Evolutionary conservation across 2,888 invertebrate genomes (phyloP).

Genomic region (Lampropteryx suffumata): DNA sequence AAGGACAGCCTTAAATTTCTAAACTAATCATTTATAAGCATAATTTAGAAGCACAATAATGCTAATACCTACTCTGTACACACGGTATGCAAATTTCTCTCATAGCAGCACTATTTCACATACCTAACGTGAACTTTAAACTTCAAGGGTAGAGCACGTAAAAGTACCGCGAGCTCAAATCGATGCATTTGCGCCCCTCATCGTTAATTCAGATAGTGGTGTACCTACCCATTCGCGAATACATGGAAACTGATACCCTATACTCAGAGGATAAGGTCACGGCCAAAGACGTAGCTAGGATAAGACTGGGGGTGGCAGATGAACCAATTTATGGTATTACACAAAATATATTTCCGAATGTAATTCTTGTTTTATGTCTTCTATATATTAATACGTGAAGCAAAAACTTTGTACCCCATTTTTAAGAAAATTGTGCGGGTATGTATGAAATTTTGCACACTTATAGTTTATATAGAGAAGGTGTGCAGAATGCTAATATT

Average conservation of each 20-base stretch:
- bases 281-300: constrained; percentile 5
- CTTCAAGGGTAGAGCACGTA: neutral
- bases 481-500: too few species aligned
- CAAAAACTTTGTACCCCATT: too few species aligned
- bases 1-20: too few species aligned
- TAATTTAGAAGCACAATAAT: constrained; percentile 4
- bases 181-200: constrained; percentile 16
- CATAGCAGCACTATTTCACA: neutral
- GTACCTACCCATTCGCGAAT: constrained; percentile 14
- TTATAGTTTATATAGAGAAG: too few species aligned
- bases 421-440: too few species aligned
- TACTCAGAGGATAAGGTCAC: constrained; percentile 16
- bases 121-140: neutral
- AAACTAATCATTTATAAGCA: too few species aligned
- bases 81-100: neutral
- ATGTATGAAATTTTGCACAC: too few species aligned
- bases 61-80: neutral
- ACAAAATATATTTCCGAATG: too few species aligned
- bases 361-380: too few species aligned
- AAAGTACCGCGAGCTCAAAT: constrained; percentile 10
- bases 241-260: constrained; percentile 5
- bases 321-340: too few species aligned
- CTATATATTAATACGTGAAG: too few species aligned
- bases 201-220: constrained; percentile 19
- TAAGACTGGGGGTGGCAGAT: neutral